Base-by-base conservation (phyloP, 2,888 invertebrate genomes). In the Achlya flavicornis region DNA sequence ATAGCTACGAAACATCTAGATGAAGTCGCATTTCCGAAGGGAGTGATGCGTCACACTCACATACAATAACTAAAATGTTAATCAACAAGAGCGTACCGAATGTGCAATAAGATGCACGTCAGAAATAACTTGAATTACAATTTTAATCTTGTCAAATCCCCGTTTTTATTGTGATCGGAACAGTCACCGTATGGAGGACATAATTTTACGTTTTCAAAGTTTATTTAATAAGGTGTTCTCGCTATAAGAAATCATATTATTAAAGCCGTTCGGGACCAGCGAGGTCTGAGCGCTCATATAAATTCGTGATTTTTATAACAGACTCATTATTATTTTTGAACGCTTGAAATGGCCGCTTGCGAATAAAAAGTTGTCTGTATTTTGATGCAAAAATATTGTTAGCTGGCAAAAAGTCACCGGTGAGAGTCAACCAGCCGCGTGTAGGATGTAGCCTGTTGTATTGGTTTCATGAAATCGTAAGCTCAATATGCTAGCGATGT, bases 121-220 rank as follows among this genome's bases (percentile, higher is more conserved):
- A 90, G 81, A 88, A 87, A 89, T 90, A 91, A 90, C 90, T 90
- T 91, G 91, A 90, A 88, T 91, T 92, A 93, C 91, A 92, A 91
- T 92, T 92, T 92, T 91, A 93, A 93, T 93, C 93, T 91, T 90
- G 91, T 91, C 92, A 89, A 91, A 93, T 93, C 92, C 92, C 85
- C 82, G 84, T 89, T 91, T 93, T 93, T 93, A 93, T 93, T 88
- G 88, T 85, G 84, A 85, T 84, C 86, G 81, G 82, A 72, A 82
- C 84, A 76, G 69, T 83, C 79, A 11, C 78, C 79, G 82, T 80
- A 78, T 80, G 79, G 84, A 77, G 85, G 88, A 88, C 90, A 91
- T 90, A 86, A 91, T 90, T 92, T 90, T 88, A 26, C 85, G 84
- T 86, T 88, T 89, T 86, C 89, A 89, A 91, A 91, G 87, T 90